These are phyloP conservation scores for Orbicella faveolata DNA, from an alignment of 64 coral and sea anemone species.

Conservation along the genomic window DNA sequence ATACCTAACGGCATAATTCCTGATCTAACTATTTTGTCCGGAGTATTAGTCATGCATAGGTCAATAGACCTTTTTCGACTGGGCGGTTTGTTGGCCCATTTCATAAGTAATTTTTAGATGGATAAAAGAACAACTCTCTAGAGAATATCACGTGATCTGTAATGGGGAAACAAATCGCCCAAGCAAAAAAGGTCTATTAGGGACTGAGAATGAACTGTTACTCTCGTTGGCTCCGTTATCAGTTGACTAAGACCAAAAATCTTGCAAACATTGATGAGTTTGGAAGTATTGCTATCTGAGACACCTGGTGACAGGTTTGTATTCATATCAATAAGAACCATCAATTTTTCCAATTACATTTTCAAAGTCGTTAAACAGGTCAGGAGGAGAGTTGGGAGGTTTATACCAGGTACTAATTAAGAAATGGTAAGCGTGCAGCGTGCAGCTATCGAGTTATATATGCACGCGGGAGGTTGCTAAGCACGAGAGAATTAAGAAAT, in stretches of 20 bases:
- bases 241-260: slow-evolving; percentile 39
- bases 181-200: not conserved
- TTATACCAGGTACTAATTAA: slow-evolving; percentile 70
- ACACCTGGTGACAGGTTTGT: slow-evolving; percentile 13
- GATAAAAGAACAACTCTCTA: no score
- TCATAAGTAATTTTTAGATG: no score
- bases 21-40: not conserved
- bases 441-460: no score
- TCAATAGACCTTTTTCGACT: not conserved
- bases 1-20: no score
- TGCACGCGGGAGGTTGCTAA: no score
- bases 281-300: slow-evolving; percentile 2
- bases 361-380: slow-evolving; percentile 46
- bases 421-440: slow-evolving; percentile 7
- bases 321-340: slow-evolving; percentile 53
- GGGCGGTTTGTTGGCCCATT: no score
- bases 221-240: slow-evolving; percentile 43
- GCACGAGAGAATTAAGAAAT: no score
- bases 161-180: no score
- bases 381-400: slow-evolving; percentile 49
- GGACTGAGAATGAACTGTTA: slow-evolving; percentile 40
- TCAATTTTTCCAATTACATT: slow-evolving; percentile 48
- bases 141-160: no score
- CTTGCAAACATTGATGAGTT: slow-evolving; percentile 47
- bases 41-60: no score